Evolutionary conservation across 2,888 invertebrate species (phyloP), one percentile per base, ranked within the genome.

Genomic region (Lobophora halterata): DNA sequence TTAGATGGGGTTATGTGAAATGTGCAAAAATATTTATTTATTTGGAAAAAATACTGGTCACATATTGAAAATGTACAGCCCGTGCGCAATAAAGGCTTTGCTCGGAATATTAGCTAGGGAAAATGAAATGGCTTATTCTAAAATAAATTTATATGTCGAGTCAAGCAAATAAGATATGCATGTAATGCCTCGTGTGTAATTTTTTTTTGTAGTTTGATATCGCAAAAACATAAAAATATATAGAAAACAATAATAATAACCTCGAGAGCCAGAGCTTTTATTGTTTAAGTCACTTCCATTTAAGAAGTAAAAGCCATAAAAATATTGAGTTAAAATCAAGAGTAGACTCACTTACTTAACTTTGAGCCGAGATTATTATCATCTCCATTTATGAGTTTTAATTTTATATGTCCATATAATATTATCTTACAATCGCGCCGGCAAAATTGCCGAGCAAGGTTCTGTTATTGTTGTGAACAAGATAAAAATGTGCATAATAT

Each of bases 401-500:
- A 32, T 31, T 31, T 32, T 27, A 24, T 42, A 28, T n/a, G 12
- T 37, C 25, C 12, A 13, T 28, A 24, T n/a, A n/a, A 30, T 17
- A 25, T 17, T 20, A 27, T 27, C 18, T 9, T 29, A 32, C 10
- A 11, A 31, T 28, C 18, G 27, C 28, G 16, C 10, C 29, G 17
- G 32, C 17, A 40, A 36, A 27, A 34, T 36, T 29, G 25, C 35
- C 11, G 18, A 25, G 24, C 44, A 31, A 38, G 35, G 39, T 13
- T 36, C 13, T 28, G 32, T 36, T 40, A 35, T 33, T 27, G 21
- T 30, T 21, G 20, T 9, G 33, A 19, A 12, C 23, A 21, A 37
- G 42, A 37, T 42, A 32, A 36, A 42, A 42, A 37, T 37, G 36
- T 43, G 37, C 42, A 43, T 37, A 43, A 37, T 43, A 29, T 33